Base-by-base conservation (phyloP, 2,113 vertebrate genomes). In the Tupaia chinensis region DNA sequence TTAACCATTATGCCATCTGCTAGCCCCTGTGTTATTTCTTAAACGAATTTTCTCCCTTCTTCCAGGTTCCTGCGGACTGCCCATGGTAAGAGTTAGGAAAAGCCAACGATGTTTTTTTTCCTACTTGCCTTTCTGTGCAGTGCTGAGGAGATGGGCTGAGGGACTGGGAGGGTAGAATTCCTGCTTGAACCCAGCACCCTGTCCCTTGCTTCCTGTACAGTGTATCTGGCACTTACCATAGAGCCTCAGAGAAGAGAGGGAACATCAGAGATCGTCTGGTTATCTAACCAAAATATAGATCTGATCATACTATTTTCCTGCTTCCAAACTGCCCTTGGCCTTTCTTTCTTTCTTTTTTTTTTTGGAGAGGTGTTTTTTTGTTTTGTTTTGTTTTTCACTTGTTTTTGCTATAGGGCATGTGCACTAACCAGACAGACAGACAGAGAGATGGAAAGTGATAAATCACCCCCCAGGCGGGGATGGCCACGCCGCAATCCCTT, bases 241-340 rank as follows among this genome's bases (percentile, higher is more conserved):
- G 66, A 91, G 58, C 90, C 73, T 74, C 78, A 69, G 72, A 77
- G 68, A 95, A 90, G n/a, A 93, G 79, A 89, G 53, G 54, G 58
- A 23, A 73, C 58, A 23, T 89, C 58, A 76, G 60, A 91, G 76
- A 80, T 9, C 29, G 56, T 72, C 65, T 19, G 12, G 53, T 54
- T 82, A 69, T 68, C 53, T 92, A 84, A 91, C 70, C 69, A 77
- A 91, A 95, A 63, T 53, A 68, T 34, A 94, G 32, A 73, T 78
- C 53, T 58, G 10, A 58, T 87, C 44, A 20, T 73, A 77, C 23
- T 85, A 32, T 69, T 87, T 83, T 58, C 27, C 77, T 95, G 22
- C 78, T 85, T 88, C 54, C 54, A 86, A 96, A 72, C 25, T 94
- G 61, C 20, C 44, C 60, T 74, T 74, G 65, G n/a, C 73, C 9